Percentiles rank a stretch among this genome's conserved stretches.
Conservation (phyloP, 2,797 vertebrate species). For the Galago senegalensis region DNA sequence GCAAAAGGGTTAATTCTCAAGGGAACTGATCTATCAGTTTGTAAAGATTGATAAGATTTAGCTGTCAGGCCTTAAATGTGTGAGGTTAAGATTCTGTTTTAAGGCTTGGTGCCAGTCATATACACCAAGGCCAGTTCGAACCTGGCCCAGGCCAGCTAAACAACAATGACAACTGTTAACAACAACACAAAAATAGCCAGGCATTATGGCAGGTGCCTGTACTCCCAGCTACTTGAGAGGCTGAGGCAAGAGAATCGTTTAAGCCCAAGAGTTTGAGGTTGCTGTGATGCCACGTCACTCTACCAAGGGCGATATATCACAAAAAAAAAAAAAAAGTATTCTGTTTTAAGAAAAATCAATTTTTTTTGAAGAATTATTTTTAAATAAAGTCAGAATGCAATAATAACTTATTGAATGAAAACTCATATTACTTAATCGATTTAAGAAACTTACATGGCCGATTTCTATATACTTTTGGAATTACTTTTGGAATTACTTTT, state of each 20-base stretch:
- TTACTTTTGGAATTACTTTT: slow-evolving; percentile 54
- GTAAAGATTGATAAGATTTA: slow-evolving; percentile 30
- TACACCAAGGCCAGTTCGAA: too few relatives aligned
- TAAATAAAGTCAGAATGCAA: background rate
- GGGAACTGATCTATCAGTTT: slow-evolving; percentile 25
- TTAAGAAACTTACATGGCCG: slow-evolving; percentile 47
- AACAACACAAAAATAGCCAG: too few relatives aligned
- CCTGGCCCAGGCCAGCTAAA: too few relatives aligned
- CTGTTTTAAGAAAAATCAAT: slow-evolving; percentile 44
- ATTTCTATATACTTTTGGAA: slow-evolving; percentile 30
- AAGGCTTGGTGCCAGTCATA: background rate
- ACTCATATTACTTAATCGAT: slow-evolving; percentile 56
- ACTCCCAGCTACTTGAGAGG: too few relatives aligned
- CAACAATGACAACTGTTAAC: too few relatives aligned
- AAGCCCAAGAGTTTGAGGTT: too few relatives aligned
- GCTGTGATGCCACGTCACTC: too few relatives aligned
- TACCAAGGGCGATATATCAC: too few relatives aligned
- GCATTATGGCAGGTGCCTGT: too few relatives aligned
- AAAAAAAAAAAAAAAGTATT: background rate
- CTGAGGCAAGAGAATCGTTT: too few relatives aligned
- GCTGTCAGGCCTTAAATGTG: slow-evolving; percentile 31
- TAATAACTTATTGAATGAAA: slow-evolving; percentile 49
- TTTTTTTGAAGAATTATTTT: slow-evolving; percentile 35
- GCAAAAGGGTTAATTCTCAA: slow-evolving; percentile 59
- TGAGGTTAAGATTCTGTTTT: slow-evolving; percentile 52